phyloP scores from a whole-genome alignment of 1,140 invertebrate genomes.

The Diachasmimorpha longicaudata region DNA sequence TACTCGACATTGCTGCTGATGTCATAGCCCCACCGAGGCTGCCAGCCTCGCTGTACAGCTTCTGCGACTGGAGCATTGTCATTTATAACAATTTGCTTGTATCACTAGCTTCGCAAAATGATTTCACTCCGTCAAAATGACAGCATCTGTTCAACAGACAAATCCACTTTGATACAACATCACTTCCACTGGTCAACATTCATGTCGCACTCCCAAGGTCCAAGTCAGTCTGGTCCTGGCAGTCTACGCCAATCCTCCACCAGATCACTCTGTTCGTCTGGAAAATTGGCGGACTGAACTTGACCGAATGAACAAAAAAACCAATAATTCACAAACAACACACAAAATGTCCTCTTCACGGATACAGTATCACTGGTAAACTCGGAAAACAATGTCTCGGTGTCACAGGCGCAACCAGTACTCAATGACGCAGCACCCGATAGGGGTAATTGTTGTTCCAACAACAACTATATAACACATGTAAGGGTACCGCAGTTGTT shows the following conservation, averaged over 20 bases:
- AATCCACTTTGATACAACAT: background rate
- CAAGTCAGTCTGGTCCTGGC: background rate
- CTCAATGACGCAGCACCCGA: slow-evolving; percentile 35
- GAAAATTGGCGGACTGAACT: no score
- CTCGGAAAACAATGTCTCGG: slow-evolving; percentile 26
- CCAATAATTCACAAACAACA: slow-evolving; percentile 10
- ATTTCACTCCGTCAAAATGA: background rate
- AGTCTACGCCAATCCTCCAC: background rate
- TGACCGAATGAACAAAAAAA: background rate
- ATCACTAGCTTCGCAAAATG: slow-evolving; percentile 6
- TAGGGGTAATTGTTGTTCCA: slow-evolving; percentile 43
- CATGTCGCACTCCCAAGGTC: background rate
- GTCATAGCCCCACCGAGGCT: slow-evolving; percentile 59
- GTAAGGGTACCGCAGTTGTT: slow-evolving; percentile 26
- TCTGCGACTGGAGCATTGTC: slow-evolving; percentile 64
- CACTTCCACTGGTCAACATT: background rate
- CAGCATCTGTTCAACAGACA: background rate
- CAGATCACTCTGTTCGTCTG: no score
- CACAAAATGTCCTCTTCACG: background rate
- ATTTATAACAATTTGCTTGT: slow-evolving; percentile 43
- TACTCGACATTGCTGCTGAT: slow-evolving; percentile 60
- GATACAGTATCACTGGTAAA: background rate
- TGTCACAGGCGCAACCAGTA: slow-evolving; percentile 24
- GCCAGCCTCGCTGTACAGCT: slow-evolving; percentile 63
- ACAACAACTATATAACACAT: slow-evolving; percentile 42